Conservation (phyloP, 2,113 vertebrate genomes). For the Python bivittatus region DNA sequence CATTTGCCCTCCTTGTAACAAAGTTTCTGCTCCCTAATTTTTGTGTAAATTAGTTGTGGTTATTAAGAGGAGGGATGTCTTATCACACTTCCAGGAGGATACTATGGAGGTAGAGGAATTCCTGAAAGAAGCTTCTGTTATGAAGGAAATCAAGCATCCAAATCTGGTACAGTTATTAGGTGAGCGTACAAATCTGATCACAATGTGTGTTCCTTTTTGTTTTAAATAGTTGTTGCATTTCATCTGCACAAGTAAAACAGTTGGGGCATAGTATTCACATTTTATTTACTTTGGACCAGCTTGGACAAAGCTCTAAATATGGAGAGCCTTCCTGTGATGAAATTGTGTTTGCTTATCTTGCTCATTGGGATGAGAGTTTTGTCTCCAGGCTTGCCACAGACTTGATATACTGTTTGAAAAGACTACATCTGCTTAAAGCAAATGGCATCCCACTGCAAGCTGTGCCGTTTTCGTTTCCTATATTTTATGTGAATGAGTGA, state of each 20-base stretch:
- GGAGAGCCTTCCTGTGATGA: background rate
- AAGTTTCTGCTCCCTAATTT: background rate
- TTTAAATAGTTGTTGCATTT: background rate
- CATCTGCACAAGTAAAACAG: background rate
- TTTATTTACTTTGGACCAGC: background rate
- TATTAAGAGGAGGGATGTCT: conserved; percentile 27
- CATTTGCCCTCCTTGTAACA: background rate
- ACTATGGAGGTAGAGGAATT: conserved; percentile 99
- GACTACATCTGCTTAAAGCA: background rate
- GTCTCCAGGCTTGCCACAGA: background rate
- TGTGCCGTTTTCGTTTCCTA: background rate
- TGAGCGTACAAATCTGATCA: conserved; percentile 51
- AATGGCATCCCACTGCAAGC: background rate
- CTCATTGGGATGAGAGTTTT: background rate
- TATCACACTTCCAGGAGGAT: conserved; percentile 83
- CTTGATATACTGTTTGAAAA: background rate
- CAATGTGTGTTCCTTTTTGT: background rate
- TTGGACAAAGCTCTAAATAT: background rate
- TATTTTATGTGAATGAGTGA: background rate
- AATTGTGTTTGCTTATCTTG: background rate
- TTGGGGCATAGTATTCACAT: background rate
- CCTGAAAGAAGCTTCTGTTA: conserved; percentile 96
- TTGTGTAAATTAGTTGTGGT: conserved; percentile 5
- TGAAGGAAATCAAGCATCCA: conserved; percentile 99
- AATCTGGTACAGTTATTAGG: conserved; percentile 93